A percentile compares a stretch with the other conserved stretches of the same genome.
Evolutionary conservation across 2,797 vertebrate genomes (phyloP).

Genomic region (Tinamus major): DNA sequence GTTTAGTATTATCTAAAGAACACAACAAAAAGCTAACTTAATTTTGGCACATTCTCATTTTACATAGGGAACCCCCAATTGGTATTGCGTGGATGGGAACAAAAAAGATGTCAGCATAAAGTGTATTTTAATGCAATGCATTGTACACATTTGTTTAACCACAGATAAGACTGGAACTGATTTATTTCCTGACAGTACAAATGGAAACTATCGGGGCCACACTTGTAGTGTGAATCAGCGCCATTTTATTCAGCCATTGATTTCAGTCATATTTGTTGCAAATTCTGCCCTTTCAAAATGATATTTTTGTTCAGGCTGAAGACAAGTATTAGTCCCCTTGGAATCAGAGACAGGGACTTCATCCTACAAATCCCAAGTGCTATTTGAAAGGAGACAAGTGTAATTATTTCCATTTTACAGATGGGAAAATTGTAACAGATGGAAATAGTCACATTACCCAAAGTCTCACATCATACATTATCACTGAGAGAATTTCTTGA

Average conservation of each 20-base stretch:
- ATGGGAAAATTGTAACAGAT: not conserved
- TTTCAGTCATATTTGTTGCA: not conserved
- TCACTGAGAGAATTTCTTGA: not conserved
- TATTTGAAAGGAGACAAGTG: not conserved
- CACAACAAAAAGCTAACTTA: not conserved
- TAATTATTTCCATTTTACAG: conserved; percentile 1
- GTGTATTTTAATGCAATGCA: not conserved
- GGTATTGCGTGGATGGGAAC: not conserved
- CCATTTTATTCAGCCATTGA: not conserved
- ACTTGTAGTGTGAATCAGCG: not conserved
- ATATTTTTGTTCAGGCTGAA: not conserved
- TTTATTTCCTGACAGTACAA: not conserved
- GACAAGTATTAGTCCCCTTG: not conserved
- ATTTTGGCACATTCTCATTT: not conserved
- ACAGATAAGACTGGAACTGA: not conserved
- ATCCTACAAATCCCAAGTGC: not conserved
- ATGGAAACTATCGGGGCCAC: not conserved
- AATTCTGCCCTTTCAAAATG: not conserved
- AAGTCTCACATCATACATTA: not conserved
- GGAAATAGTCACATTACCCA: not conserved
- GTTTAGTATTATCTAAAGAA: not conserved
- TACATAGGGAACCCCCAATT: not conserved
- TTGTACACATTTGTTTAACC: not conserved
- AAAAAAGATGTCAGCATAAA: not conserved
- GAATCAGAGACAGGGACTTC: not conserved